phyloP scores from a whole-genome alignment of 2,113 vertebrate genomes.

The Lampris megalopsis region DNA sequence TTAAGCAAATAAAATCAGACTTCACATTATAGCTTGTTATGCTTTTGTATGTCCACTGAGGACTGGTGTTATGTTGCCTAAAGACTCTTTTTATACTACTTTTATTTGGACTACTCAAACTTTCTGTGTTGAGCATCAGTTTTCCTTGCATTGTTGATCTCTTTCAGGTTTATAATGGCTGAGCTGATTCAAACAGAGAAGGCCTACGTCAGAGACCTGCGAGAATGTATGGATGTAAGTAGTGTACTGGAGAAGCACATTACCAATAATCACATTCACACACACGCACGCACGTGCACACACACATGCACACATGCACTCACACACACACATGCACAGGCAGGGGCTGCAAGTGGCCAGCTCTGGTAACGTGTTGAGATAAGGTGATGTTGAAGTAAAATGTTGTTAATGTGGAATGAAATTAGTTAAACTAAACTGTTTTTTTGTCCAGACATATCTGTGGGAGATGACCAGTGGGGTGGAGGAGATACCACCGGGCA shows the following conservation, averaged over 20 bases:
- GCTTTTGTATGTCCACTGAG: too few relatives aligned
- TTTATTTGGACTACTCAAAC: not conserved
- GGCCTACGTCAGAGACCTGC: conserved; percentile 95
- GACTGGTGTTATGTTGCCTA: too few relatives aligned
- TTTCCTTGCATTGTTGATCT: not conserved
- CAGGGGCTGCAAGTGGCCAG: too few relatives aligned
- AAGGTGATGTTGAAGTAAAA: too few relatives aligned
- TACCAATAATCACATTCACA: not conserved
- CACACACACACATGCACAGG: too few relatives aligned
- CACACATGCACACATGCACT: too few relatives aligned
- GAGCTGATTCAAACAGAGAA: conserved; percentile 99
- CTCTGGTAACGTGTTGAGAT: too few relatives aligned
- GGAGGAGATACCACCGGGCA: conserved; percentile 97
- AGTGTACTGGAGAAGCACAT: not conserved
- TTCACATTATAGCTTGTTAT: too few relatives aligned
- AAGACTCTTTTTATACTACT: not conserved
- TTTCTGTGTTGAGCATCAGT: not conserved
- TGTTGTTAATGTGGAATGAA: not conserved
- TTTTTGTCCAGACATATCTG: conserved; percentile 89
- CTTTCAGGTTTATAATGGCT: conserved; percentile 96
- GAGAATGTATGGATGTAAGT: conserved; percentile 99
- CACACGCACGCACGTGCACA: not conserved
- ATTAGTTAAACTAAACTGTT: not conserved
- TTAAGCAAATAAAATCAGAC: too few relatives aligned
- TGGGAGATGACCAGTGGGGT: conserved; percentile 99